Base-by-base conservation (phyloP, 2,888 invertebrate species). In the Callyntrura guangdongensis region DNA sequence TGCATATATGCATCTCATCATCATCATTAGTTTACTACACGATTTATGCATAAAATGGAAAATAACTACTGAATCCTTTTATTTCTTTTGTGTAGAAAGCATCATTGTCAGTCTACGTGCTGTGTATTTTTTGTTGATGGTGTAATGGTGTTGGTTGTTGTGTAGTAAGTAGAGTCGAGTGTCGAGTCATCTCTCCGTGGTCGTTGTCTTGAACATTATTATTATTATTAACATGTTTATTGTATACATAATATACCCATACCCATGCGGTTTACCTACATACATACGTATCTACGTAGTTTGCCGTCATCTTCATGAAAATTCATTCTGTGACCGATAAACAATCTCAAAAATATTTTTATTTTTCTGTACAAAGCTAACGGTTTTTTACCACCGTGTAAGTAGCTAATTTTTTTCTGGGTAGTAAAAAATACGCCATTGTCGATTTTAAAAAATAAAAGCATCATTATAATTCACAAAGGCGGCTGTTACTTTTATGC, bases 211-310 rank as follows among this genome's bases (percentile, higher is more conserved):
- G 12, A 27, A 72, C 69, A 72, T 69, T 17, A 84, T 69, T 20
- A 84, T 69, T 20, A 85, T 56, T 5, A 27, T 74, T 85, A 69
- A n/a, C 47, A 20, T 20, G 47, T 74, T 74, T 11, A 53, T 53
- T 74, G 14, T 53, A 77, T 22, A 47, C 49, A 49, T 1, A 74
- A 17, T 53, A 17, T 22, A 77, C 53, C 22, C 20, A 20, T 74
- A 74, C 74, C 22, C 77, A 77, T 77, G 69, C 11, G 53, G 49
- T 85, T 74, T 86, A 74, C 74, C 59, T 74, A 74, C 74, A 74
- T 74, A 67, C 36, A 6, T 36, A 36, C 2, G 36, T 36, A 74
- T 49, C 67, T 14, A 67, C 8, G 14, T 36, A 2, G 36, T 53
- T 53, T 25, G 49, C 9, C 47, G 67, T 84, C 74, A 49, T 27